Evolutionary conservation across 2,113 vertebrate genomes (phyloP).

Genomic region (Cyrtonyx montezumae): DNA sequence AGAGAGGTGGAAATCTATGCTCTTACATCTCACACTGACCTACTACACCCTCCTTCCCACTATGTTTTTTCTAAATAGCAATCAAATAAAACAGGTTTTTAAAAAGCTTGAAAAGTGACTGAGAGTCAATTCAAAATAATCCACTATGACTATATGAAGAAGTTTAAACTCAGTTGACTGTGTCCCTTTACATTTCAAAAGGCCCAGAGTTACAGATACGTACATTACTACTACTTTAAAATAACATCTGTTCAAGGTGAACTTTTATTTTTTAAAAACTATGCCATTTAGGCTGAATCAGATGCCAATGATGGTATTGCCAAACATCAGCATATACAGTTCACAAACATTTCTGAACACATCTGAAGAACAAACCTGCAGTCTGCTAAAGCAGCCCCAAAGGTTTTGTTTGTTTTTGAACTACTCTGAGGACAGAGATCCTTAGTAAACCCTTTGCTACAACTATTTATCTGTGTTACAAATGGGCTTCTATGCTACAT

Average conservation of each 20-base stretch:
- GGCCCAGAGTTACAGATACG: neutral
- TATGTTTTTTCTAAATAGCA: neutral
- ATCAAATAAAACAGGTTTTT: neutral
- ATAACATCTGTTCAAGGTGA: neutral
- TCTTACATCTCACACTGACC: neutral
- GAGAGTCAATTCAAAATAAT: constrained; percentile 14
- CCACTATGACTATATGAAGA: neutral
- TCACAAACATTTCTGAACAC: neutral
- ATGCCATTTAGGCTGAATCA: neutral
- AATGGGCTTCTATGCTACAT: neutral
- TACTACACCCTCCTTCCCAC: neutral
- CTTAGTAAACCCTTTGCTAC: neutral
- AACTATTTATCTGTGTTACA: neutral
- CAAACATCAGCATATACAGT: neutral
- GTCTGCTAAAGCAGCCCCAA: neutral
- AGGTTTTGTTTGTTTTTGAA: neutral
- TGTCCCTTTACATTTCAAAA: constrained; percentile 57
- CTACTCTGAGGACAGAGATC: neutral
- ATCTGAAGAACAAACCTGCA: neutral
- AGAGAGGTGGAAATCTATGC: neutral
- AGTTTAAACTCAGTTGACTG: constrained; percentile 42
- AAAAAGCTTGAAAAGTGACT: constrained; percentile 38
- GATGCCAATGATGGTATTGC: neutral
- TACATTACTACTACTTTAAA: neutral
- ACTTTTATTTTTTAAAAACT: neutral